These are phyloP conservation scores for Neodontobutis hainanensis DNA, from an alignment of 2,113 vertebrate species.

Conservation along the genomic window DNA sequence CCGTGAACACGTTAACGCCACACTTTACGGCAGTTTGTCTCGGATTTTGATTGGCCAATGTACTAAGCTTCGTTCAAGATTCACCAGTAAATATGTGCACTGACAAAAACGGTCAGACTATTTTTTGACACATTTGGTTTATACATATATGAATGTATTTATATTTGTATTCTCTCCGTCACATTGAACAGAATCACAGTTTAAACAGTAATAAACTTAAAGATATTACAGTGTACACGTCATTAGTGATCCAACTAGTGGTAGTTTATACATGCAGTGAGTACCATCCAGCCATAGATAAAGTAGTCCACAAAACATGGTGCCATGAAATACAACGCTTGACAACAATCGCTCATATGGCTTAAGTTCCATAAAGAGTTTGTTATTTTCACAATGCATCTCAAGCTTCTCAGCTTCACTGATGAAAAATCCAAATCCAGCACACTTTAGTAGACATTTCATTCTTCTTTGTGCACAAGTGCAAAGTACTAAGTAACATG, in stretches of 20 bases:
- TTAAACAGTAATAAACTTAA: conserved; percentile 4
- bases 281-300: background rate
- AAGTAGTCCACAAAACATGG: background rate
- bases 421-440: background rate
- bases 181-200: conserved; percentile 12
- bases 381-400: no score
- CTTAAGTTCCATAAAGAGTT: background rate
- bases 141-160: background rate
- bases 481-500: background rate
- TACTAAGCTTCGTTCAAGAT: conserved; percentile 24
- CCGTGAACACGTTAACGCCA: background rate
- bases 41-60: conserved; percentile 47
- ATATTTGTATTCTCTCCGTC: background rate
- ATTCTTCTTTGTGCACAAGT: no score
- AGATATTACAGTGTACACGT: conserved; percentile 21
- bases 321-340: no score
- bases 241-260: conserved; percentile 16
- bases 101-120: no score
- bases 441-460: background rate
- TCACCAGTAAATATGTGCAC: background rate
- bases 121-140: background rate
- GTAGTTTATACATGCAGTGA: conserved; percentile 14
- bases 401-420: no score
- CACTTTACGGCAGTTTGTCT: conserved; percentile 46
- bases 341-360: background rate